Evolutionary conservation across 2,797 vertebrate genomes (phyloP), one percentile per base, ranked within the genome.

Genomic region (Lerista edwardsae): DNA sequence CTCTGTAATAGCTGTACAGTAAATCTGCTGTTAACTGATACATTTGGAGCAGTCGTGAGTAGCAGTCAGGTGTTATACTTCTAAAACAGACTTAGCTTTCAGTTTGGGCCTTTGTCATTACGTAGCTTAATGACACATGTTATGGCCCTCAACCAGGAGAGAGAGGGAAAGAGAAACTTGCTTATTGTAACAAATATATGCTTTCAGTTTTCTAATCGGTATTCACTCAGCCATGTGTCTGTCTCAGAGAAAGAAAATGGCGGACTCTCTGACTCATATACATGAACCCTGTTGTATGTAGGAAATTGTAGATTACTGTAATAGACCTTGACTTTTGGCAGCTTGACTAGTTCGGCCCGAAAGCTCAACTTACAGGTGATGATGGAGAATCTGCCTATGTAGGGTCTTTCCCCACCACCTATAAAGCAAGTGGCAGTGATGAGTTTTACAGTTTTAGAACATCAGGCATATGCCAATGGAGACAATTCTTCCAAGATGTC

Each of bases 31-130:
- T 21, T n/a, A 83, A 67, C 36, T 1, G 72, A 79, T 71, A 84
- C 65, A 71, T 61, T 62, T 82, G 69, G 79, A 86, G 31, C 1
- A 81, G 47, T 15, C 75, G 62, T 31, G 57, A 31, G 65, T 31
- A 67, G 55, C n/a, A 68, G 64, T 64, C 59, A 80, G 59, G 51
- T 80, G 64, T 47, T 25, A 36, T 36, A 62, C 83, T 80, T 84
- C 25, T 88, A 84, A 82, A 57, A 4, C 15, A 79, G 71, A 62
- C 68, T 3, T 62, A 41, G 71, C 84, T 80, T 23, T 21, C 77
- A 10, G 31, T 76, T 86, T 74, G 68, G 36, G 62, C 29, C 65
- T 87, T 87, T 86, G 23, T 68, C 72, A 80, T 86, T 90, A 85
- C 84, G 89, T 82, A 80, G 71, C 62, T 78, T 85, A 88, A 84